Conservation (phyloP, 2,888 invertebrate species). For the Maniola hyperantus region DNA sequence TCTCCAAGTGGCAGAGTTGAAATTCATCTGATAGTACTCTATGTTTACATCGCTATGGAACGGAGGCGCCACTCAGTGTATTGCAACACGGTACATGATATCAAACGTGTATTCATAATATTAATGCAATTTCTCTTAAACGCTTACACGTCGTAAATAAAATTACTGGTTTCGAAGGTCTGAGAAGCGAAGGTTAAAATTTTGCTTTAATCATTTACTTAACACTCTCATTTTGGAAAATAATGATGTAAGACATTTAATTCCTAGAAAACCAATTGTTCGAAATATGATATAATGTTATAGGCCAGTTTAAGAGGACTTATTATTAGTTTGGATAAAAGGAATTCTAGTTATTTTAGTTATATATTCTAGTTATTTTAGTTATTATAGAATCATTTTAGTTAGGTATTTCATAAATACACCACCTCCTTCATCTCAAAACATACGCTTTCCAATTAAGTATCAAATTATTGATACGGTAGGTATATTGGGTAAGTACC, state of each 20-base stretch:
- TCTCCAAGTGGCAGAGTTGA: conserved; percentile 46
- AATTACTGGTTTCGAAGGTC: conserved; percentile 73
- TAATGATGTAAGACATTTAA: background rate
- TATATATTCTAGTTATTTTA: too few relatives aligned
- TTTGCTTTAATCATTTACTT: conserved; percentile 47
- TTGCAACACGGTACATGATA: conserved; percentile 81
- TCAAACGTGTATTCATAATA: conserved; percentile 82
- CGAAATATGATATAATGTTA: background rate
- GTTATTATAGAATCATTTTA: too few relatives aligned
- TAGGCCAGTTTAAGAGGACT: background rate
- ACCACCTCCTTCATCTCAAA: too few relatives aligned
- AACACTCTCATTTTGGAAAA: conserved; percentile 5
- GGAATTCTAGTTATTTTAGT: too few relatives aligned
- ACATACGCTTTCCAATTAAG: too few relatives aligned
- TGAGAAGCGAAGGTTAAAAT: conserved; percentile 58
- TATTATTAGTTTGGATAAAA: too few relatives aligned
- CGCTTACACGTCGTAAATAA: conserved; percentile 82
- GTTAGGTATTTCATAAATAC: too few relatives aligned
- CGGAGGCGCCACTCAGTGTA: conserved; percentile 63
- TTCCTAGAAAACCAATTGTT: background rate
- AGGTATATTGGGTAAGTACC: too few relatives aligned
- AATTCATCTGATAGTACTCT: conserved; percentile 46
- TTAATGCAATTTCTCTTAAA: conserved; percentile 83
- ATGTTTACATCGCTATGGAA: conserved; percentile 52
- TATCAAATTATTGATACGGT: too few relatives aligned